These are phyloP conservation scores for Cottus gobio DNA, from an alignment of 2,113 vertebrate genomes.

Conservation along the genomic window DNA sequence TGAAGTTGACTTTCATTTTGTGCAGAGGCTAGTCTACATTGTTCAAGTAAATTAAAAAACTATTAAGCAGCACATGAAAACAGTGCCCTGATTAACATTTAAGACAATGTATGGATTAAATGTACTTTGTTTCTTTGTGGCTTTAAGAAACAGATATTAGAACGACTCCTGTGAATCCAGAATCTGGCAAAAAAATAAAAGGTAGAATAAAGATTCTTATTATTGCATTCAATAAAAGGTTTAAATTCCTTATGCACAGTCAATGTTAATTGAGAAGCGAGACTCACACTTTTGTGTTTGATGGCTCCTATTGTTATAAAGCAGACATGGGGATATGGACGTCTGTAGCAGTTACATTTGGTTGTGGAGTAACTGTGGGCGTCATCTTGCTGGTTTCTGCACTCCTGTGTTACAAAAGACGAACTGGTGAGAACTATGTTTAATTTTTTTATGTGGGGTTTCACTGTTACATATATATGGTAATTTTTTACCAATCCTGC, in stretches of 20 bases:
- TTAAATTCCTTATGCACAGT: background rate
- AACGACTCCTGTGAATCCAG: background rate
- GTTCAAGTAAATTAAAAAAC: background rate
- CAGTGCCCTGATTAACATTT: background rate
- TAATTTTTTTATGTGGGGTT: background rate
- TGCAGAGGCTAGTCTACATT: background rate
- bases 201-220: background rate
- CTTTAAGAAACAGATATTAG: background rate
- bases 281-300: slow-evolving; percentile 19
- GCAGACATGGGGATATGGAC: background rate
- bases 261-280: background rate
- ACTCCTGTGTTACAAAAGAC: background rate
- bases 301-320: background rate
- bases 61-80: too few species aligned
- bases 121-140: background rate
- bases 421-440: slow-evolving; percentile 6
- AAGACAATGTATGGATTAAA: background rate
- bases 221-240: background rate
- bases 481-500: too few species aligned
- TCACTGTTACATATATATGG: too few species aligned
- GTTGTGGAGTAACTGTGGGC: slow-evolving; percentile 33
- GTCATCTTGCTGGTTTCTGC: background rate
- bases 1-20: background rate
- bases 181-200: background rate
- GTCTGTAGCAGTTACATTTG: background rate